These are phyloP conservation scores for Diprion similis DNA, from an alignment of 1,140 invertebrate species.

Conservation along the genomic window DNA sequence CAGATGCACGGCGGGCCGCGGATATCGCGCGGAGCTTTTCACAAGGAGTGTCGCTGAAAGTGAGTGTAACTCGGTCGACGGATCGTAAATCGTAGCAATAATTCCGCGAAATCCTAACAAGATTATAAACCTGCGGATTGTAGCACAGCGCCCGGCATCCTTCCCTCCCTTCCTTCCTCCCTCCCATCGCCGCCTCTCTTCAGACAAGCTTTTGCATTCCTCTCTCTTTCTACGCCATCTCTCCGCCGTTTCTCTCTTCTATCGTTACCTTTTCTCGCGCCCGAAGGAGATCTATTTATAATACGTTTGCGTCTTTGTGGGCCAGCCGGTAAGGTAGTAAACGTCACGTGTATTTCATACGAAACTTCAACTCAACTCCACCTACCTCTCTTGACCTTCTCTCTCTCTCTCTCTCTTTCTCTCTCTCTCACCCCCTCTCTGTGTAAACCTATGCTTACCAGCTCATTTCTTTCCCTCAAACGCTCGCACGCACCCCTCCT, in stretches of 20 bases:
- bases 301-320: slow-evolving; percentile 53
- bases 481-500: neutral
- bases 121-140: slow-evolving; percentile 58
- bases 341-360: slow-evolving; percentile 63
- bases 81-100: slow-evolving; percentile 61
- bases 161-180: slow-evolving; percentile 11
- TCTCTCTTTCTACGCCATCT: slow-evolving; percentile 18
- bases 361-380: slow-evolving; percentile 53
- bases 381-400: neutral
- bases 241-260: slow-evolving; percentile 27
- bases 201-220: neutral
- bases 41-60: neutral
- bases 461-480: neutral
- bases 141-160: slow-evolving; percentile 35
- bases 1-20: neutral
- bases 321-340: slow-evolving; percentile 59
- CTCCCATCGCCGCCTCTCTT: slow-evolving; percentile 1
- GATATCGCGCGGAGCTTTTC: neutral
- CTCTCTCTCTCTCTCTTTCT: slow-evolving; percentile 24
- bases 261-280: slow-evolving; percentile 15
- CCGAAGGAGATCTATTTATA: slow-evolving; percentile 57
- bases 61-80: slow-evolving; percentile 54
- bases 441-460: neutral
- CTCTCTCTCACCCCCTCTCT: slow-evolving; percentile 9
- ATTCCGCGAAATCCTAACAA: slow-evolving; percentile 63